Conservation (phyloP, 1,140 invertebrate species). For the Calycopis cecrops region DNA sequence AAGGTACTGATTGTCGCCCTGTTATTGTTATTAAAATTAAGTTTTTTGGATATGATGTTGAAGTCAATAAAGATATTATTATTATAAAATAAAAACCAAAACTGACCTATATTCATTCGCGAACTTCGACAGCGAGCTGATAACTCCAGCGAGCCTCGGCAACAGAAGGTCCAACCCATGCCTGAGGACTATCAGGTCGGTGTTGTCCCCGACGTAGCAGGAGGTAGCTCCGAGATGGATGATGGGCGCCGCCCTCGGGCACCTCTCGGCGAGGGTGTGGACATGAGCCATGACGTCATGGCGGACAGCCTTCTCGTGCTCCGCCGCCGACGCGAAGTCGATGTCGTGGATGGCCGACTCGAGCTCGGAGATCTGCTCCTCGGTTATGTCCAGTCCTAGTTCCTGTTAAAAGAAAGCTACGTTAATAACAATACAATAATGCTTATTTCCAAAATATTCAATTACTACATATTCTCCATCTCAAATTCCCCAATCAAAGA, state of each 20-base stretch:
- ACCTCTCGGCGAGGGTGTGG: conserved; percentile 91
- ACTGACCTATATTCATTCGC: conserved; percentile 84
- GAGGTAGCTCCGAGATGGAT: conserved; percentile 99
- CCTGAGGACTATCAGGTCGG: conserved; percentile 92
- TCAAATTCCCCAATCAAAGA: too few relatives aligned
- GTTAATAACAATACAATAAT: too few relatives aligned
- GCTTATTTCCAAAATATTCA: too few relatives aligned
- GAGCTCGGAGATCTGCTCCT: conserved; percentile 93
- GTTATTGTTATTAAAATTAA: too few relatives aligned
- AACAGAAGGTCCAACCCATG: conserved; percentile 93
- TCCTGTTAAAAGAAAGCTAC: conserved; percentile 75
- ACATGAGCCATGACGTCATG: conserved; percentile 99
- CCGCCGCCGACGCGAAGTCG: conserved; percentile 88
- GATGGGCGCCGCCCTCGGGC: conserved; percentile 93
- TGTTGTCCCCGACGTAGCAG: conserved; percentile 98
- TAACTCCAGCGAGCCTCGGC: conserved; percentile 88
- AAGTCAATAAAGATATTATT: too few relatives aligned
- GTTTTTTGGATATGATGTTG: too few relatives aligned
- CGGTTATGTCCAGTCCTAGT: conserved; percentile 90
- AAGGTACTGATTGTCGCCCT: too few relatives aligned
- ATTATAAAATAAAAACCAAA: too few relatives aligned
- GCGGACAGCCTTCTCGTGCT: conserved; percentile 90
- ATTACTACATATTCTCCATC: too few relatives aligned
- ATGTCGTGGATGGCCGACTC: conserved; percentile 88
- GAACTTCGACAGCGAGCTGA: conserved; percentile 88